These are phyloP conservation scores for Acanthococcus lagerstroemiae DNA, from an alignment of 2,888 invertebrate genomes.

Conservation along the genomic window DNA sequence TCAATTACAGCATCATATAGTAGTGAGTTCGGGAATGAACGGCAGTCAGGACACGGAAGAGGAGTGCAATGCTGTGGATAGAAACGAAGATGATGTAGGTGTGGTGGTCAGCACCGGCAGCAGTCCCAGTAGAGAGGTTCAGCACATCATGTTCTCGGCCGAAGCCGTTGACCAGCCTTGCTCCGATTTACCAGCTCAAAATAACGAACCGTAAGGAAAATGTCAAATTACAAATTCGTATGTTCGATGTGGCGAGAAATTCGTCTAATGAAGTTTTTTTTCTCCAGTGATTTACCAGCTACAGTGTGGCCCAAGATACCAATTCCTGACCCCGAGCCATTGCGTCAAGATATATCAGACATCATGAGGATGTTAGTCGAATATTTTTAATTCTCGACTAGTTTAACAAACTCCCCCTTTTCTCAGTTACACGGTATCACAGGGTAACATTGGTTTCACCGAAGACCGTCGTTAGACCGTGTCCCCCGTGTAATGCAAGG, in stretches of 20 bases:
- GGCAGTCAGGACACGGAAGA: slow-evolving; percentile 10
- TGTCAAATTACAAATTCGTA: too few species aligned
- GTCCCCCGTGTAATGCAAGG: too few species aligned
- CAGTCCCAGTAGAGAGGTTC: slow-evolving; percentile 80
- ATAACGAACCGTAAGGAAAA: neutral
- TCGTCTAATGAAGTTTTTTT: too few species aligned
- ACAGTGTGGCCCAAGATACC: slow-evolving; percentile 18
- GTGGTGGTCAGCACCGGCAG: slow-evolving; percentile 59
- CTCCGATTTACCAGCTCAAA: slow-evolving; percentile 1
- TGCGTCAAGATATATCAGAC: neutral
- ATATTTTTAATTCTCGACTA: too few species aligned
- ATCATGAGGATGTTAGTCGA: slow-evolving; percentile 10
- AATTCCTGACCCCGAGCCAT: slow-evolving; percentile 14
- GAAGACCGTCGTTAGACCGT: too few species aligned
- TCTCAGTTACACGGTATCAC: too few species aligned
- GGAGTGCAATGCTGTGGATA: neutral
- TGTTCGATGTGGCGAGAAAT: too few species aligned
- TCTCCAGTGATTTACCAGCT: neutral
- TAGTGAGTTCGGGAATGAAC: neutral
- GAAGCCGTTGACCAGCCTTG: neutral
- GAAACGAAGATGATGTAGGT: slow-evolving; percentile 7
- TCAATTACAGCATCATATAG: slow-evolving; percentile 1
- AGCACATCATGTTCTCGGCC: slow-evolving; percentile 64
- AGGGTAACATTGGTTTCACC: too few species aligned
- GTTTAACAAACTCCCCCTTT: too few species aligned